These are phyloP conservation scores for Toxostoma redivivum DNA, from an alignment of 2,113 vertebrate genomes.

Conservation along the genomic window DNA sequence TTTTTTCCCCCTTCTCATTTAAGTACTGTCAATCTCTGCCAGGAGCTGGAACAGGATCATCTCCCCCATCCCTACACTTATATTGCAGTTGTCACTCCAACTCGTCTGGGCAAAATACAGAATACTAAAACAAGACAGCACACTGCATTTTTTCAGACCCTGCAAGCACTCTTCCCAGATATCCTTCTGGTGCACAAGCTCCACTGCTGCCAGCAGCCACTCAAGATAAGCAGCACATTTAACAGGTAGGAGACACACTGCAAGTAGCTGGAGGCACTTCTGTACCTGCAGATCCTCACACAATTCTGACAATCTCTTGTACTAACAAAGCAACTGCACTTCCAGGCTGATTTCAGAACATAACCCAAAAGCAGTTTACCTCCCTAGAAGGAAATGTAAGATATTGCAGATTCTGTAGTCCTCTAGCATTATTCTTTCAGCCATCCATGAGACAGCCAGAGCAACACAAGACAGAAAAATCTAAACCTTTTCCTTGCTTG, in stretches of 20 bases:
- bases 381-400: neutral
- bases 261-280: neutral
- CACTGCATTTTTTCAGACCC: neutral
- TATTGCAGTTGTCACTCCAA: conserved; percentile 49
- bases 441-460: neutral
- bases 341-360: neutral
- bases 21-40: conserved; percentile 10
- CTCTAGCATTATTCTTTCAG: neutral
- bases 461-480: neutral
- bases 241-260: neutral
- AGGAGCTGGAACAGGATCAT: neutral
- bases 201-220: neutral
- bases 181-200: neutral
- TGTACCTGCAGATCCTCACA: neutral
- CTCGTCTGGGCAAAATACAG: neutral
- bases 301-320: neutral
- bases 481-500: neutral
- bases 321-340: neutral
- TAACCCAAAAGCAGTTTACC: neutral
- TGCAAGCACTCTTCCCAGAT: neutral
- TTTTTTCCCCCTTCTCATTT: neutral
- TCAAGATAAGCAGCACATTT: neutral
- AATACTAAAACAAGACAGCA: neutral
- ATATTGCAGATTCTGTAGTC: neutral
- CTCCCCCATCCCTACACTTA: conserved; percentile 26